Percentiles rank a stretch among this genome's conserved stretches.
phyloP scores from a whole-genome alignment of 2,888 invertebrate species.

The Keiferia lycopersicella region DNA sequence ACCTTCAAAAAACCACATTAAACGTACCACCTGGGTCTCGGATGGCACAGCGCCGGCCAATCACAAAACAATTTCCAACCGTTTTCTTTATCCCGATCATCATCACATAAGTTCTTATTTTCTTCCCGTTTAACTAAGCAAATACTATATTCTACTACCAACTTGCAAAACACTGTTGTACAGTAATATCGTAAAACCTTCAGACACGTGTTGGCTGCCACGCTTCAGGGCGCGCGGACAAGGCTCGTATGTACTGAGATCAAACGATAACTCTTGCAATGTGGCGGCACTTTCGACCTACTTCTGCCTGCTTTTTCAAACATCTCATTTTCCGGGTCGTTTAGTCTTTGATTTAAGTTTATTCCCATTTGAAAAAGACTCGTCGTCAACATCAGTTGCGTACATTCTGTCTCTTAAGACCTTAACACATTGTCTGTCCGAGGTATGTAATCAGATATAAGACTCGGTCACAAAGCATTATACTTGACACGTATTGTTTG shows the following conservation, averaged over 20 bases:
- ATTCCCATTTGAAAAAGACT: background rate
- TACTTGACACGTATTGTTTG: slow-evolving; percentile 6
- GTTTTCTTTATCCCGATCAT: background rate
- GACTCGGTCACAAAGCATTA: background rate
- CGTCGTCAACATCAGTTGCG: too few species aligned
- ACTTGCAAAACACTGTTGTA: slow-evolving; percentile 9
- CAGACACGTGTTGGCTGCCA: slow-evolving; percentile 19
- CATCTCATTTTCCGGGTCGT: background rate
- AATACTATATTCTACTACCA: background rate
- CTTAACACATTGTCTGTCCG: too few species aligned
- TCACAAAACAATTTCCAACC: too few species aligned
- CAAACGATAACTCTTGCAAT: slow-evolving; percentile 25
- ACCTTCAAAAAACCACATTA: background rate
- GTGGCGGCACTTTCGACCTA: slow-evolving; percentile 24
- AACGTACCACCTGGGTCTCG: too few species aligned
- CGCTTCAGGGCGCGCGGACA: slow-evolving; percentile 37
- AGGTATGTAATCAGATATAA: too few species aligned
- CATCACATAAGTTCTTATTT: background rate
- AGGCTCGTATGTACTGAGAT: slow-evolving; percentile 39
- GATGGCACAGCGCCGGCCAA: too few species aligned
- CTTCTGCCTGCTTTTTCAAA: background rate
- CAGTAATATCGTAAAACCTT: slow-evolving; percentile 19
- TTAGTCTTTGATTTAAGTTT: background rate
- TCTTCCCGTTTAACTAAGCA: background rate
- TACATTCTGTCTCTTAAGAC: too few species aligned